Conservation (phyloP, 2,797 vertebrate genomes). For the Fundulus diaphanus region DNA sequence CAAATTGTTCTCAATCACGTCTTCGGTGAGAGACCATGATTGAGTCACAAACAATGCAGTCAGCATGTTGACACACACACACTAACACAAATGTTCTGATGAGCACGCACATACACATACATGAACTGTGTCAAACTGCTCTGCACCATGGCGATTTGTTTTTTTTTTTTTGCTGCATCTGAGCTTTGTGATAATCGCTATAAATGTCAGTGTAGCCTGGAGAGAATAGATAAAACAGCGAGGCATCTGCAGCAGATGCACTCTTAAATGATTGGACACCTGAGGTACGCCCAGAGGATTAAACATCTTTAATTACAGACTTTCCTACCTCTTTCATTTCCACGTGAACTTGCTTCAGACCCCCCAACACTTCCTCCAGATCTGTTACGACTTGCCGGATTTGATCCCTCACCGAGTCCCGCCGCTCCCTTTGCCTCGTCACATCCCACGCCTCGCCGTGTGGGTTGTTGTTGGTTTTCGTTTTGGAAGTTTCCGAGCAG, state of each 20-base stretch:
- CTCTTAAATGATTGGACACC: slow-evolving; percentile 30
- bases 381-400: slow-evolving; percentile 85
- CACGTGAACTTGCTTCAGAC: slow-evolving; percentile 85
- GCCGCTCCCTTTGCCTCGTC: slow-evolving; percentile 58
- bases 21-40: slow-evolving; percentile 47
- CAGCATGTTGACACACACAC: slow-evolving; percentile 20
- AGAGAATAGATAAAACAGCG: slow-evolving; percentile 35
- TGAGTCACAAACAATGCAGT: slow-evolving; percentile 63
- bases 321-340: slow-evolving; percentile 88
- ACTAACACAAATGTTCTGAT: slow-evolving; percentile 1
- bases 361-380: slow-evolving; percentile 84
- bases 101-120: slow-evolving; percentile 14
- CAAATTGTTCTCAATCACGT: slow-evolving; percentile 58
- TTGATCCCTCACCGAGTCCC: slow-evolving; percentile 77
- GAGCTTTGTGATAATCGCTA: slow-evolving; percentile 48
- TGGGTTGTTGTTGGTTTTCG: slow-evolving; percentile 11
- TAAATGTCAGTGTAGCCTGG: slow-evolving; percentile 55
- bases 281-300: slow-evolving; percentile 27
- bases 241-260: slow-evolving; percentile 31
- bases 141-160: neutral
- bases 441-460: slow-evolving; percentile 31
- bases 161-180: slow-evolving; percentile 12
- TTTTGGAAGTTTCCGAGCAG: slow-evolving; percentile 30
- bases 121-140: slow-evolving; percentile 30
- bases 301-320: slow-evolving; percentile 47